Percentiles rank a stretch among this genome's conserved stretches.
Conservation (phyloP, 2,888 invertebrate genomes). For the Polydrusus pterygomalis region DNA sequence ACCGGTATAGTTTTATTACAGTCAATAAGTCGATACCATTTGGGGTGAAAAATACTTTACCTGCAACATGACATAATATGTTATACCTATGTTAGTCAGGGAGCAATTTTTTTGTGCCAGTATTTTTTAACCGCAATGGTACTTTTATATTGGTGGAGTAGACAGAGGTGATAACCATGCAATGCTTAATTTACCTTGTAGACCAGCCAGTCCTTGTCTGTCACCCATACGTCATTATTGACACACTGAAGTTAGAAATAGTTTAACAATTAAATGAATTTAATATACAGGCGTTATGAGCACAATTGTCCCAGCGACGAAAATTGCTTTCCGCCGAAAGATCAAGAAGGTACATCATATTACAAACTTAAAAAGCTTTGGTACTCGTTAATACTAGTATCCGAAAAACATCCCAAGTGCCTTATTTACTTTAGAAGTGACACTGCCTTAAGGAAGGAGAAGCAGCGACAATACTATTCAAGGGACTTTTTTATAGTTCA, state of each 20-base stretch:
- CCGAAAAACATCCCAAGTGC: neutral
- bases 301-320: neutral
- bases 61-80: no score
- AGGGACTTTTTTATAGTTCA: conserved; percentile 36
- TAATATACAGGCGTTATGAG: neutral
- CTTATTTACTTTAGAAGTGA: neutral
- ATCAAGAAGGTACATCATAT: neutral
- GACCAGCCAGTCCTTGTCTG: no score
- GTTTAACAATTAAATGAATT: no score
- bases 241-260: neutral
- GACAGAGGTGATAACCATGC: no score
- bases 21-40: no score
- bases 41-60: no score
- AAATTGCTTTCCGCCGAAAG: neutral
- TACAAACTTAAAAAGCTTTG: neutral
- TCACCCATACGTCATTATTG: neutral
- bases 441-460: neutral
- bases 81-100: no score
- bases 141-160: no score
- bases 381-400: neutral
- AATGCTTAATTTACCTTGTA: no score
- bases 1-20: no score
- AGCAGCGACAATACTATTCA: conserved; percentile 16
- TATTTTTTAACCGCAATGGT: no score
- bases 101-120: no score